Base-by-base conservation (phyloP, 2,113 vertebrate genomes). In the Pipa parva region DNA sequence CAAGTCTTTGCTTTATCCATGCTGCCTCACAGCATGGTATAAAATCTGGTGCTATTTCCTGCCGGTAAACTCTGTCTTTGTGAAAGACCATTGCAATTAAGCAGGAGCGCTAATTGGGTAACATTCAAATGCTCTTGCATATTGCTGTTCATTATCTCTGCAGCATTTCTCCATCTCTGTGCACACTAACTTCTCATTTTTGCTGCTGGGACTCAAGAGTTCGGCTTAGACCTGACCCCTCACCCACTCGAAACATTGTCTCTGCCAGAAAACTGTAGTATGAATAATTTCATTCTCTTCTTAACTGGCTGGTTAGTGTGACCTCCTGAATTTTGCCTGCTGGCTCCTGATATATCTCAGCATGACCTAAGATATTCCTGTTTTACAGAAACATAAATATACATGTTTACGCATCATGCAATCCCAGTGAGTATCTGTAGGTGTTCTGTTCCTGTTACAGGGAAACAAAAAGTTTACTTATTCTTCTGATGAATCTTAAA, bases 21-120 rank as follows among this genome's bases (percentile, higher is more conserved):
- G 55, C 37, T 58, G 28, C 29, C 28, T 11, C 55, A 18, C 55
- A 58, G 55, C 29, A 13, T 36, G 55, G 29, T 36, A 12, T 24
- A 58, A 58, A 58, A 58, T 58, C 55, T 36, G 29, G 55, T 21
- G n/a, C 31, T 36, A 13, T 21, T 20, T 22, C 9, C 29, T 58
- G 55, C 55, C 55, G 37, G 55, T 29, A 33, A n/a, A 18, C 28
- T 58, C 7, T 7, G 31, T 36, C 13, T 58, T 58, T 58, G 25
- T 36, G 55, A 58, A 29, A 58, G 18, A 21, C 27, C 29, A 36
- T 29, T 36, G 31, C 18, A 58, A 58, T 58, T 58, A 58, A 58
- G 3, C 31, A 58, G 55, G 29, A 21, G 55, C 18, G 7, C 29
- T 58, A 58, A 58, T 37, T 58, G 55, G 55, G 18, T 36, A 58